Percentiles rank a stretch among this genome's conserved stretches.
Evolutionary conservation across 2,113 vertebrate genomes (phyloP).

Genomic region (Cyprinodon brontotheroides): DNA sequence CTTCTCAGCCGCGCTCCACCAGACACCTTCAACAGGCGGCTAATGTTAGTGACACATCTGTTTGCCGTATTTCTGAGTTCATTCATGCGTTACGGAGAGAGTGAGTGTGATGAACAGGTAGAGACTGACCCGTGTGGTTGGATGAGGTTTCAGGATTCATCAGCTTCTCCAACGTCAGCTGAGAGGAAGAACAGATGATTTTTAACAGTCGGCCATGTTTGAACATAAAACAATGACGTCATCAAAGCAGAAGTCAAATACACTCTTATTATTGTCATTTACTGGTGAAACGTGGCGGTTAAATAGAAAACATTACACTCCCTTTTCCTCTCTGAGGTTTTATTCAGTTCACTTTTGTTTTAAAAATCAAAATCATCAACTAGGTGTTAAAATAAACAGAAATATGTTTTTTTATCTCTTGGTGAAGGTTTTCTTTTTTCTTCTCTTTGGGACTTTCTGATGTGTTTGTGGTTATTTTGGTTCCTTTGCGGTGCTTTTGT

Average conservation of each 20-base stretch:
- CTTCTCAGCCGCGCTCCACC: slow-evolving; percentile 85
- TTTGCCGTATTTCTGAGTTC: background rate
- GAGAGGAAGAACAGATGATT: background rate
- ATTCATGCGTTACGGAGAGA: background rate
- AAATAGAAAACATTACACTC: background rate
- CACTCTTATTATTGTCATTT: no score
- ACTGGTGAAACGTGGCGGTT: background rate
- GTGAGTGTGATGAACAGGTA: background rate
- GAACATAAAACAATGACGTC: background rate
- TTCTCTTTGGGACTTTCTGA: background rate
- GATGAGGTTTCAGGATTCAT: slow-evolving; percentile 8
- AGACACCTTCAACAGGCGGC: slow-evolving; percentile 3
- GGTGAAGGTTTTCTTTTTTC: no score
- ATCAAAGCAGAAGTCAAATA: background rate
- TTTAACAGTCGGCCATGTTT: background rate
- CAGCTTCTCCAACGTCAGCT: slow-evolving; percentile 57
- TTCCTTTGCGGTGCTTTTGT: no score
- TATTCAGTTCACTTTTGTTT: no score
- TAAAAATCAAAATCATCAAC: no score
- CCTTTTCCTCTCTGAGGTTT: no score
- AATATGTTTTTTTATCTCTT: no score
- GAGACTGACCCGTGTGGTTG: slow-evolving; percentile 3
- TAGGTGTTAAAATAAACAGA: no score
- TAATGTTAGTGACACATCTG: background rate
- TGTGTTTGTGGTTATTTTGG: background rate